Evolutionary conservation across 2,888 invertebrate species (phyloP), one percentile per base, ranked within the genome.

Genomic region (Drosophila mayaguana): DNA sequence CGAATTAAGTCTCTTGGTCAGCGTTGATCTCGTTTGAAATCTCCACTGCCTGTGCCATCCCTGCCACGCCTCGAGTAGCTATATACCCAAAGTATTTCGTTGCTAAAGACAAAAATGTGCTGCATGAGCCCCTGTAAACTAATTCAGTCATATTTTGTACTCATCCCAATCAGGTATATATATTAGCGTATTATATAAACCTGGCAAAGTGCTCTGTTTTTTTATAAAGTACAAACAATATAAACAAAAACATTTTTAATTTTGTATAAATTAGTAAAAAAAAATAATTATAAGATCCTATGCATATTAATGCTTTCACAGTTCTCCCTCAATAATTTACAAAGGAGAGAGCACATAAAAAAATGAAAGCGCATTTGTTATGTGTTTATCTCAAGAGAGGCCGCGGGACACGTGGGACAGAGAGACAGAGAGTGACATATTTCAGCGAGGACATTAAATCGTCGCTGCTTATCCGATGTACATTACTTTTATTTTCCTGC

Each of bases 401-500:
- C 46, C 50, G 50, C 36, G 2, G 16, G 6, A 36, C 36, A 36
- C 6, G 1, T 3, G 16, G 16, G 2, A 38, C 16, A 11, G 42
- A 18, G 42, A 8, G 12, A 32, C 12, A 40, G 16, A 38, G 12
- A 25, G 25, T 40, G 48, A 38, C 56, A 50, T 53, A 55, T 64
- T 54, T 68, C 32, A 60, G 48, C 59, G 20, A 53, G 59, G 51
- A 65, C 59, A 68, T 56, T 59, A 53, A 66, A 45, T 53, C 45
- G 36, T 51, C 48, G 48, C n/a, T 50, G 48, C 42, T 55, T 61
- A 66, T 61, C 53, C 40, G 66, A 69, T 69, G 46, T 40, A 57
- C 59, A 66, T 38, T 53, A 34, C 43, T 60, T 54, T 66, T 54
- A 32, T 66, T 66, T 65, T 22, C 20, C 22, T 11, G 43, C 34